Percentiles rank a stretch among this genome's conserved stretches.
Evolutionary conservation across 2,113 vertebrate species (phyloP).

Genomic region (Rhabdornis inornatus): DNA sequence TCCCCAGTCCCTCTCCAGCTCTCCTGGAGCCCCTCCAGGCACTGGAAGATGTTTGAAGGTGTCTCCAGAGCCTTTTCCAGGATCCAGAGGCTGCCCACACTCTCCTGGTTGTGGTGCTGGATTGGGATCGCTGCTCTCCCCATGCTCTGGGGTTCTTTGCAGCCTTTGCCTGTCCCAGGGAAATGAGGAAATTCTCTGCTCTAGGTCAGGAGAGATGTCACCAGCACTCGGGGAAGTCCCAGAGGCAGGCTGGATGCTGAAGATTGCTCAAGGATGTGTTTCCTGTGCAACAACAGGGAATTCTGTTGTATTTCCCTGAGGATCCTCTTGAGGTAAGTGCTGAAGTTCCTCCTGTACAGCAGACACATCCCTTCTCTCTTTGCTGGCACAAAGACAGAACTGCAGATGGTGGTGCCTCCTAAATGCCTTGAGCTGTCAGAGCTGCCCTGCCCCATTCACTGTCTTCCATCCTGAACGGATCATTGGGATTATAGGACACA

Average conservation of each 20-base stretch:
- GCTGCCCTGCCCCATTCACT: background rate
- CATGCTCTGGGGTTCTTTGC: accelerated
- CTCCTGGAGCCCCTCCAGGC: background rate
- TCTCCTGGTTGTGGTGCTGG: accelerated
- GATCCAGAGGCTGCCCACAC: accelerated
- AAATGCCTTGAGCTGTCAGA: background rate
- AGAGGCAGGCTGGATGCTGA: background rate
- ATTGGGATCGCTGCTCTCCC: background rate
- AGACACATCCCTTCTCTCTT: background rate
- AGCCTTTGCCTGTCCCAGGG: accelerated
- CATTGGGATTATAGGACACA: accelerated
- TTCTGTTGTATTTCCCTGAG: background rate
- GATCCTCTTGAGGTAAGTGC: slow-evolving; percentile 8
- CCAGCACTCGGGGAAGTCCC: background rate
- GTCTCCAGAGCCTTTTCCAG: background rate
- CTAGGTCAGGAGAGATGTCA: background rate
- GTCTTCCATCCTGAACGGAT: accelerated
- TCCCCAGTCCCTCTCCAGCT: background rate
- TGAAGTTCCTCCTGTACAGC: background rate
- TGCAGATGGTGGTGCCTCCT: background rate
- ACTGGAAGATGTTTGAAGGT: background rate
- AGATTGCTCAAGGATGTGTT: background rate
- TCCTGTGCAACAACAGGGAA: slow-evolving; percentile 11
- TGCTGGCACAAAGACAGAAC: background rate
- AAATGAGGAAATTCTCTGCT: background rate